Evolutionary conservation across 2,888 invertebrate species (phyloP).

Genomic region (Glyphotaelius pellucidus): DNA sequence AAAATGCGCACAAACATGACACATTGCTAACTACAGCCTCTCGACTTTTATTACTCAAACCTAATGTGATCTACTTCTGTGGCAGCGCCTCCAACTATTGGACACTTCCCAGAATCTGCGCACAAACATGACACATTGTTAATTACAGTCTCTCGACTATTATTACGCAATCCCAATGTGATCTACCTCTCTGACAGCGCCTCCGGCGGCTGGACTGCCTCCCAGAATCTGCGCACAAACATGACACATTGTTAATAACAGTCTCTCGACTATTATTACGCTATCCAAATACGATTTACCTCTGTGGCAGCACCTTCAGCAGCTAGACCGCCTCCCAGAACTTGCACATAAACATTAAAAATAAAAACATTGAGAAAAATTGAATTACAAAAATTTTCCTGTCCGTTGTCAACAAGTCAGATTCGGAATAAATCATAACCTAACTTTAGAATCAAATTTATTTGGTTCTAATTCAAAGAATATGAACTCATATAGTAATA

Average conservation of each 20-base stretch:
- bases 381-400: no score
- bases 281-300: constrained; percentile 79
- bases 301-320: constrained; percentile 91
- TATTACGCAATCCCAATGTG: no score
- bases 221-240: constrained; percentile 87
- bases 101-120: constrained; percentile 96
- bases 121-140: neutral
- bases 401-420: no score
- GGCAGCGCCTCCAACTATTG: constrained; percentile 94
- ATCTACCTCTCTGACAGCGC: constrained; percentile 84
- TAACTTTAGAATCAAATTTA: no score
- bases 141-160: no score
- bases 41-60: no score
- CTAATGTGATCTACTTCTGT: constrained; percentile 83
- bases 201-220: constrained; percentile 95
- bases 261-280: no score
- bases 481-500: no score
- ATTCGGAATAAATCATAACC: no score
- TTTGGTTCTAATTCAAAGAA: no score
- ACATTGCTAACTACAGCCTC: no score
- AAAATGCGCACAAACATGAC: constrained; percentile 78
- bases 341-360: constrained; percentile 73
- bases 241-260: neutral
- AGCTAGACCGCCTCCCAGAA: constrained; percentile 98
- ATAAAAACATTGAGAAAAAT: no score